Percentiles rank a stretch among this genome's conserved stretches.
phyloP scores from a whole-genome alignment of 2,113 vertebrate genomes.

The Oryctolagus cuniculus region mOryCun1.1 NC_091436.1:23975001-23975500 shows the following conservation, averaged over 20 bases:
- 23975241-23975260: constrained; percentile 90
- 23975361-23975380: constrained; percentile 96
- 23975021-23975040: constrained; percentile 47
- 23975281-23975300: constrained; percentile 89
- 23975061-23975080: neutral
- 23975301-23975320: constrained; percentile 93
- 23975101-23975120: constrained; percentile 40
- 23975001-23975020: neutral
- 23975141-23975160: neutral
- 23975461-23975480: constrained; percentile 26
- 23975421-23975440: constrained; percentile 91
- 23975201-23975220: neutral
- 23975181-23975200: neutral
- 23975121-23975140: neutral
- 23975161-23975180: neutral
- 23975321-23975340: constrained; percentile 93
- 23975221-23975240: neutral
- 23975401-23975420: constrained; percentile 92
- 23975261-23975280: constrained; percentile 92
- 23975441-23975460: constrained; percentile 87
- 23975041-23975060: constrained; percentile 21
- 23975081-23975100: constrained; percentile 20
- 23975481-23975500: neutral
- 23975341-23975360: constrained; percentile 97
- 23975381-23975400: constrained; percentile 93